These are phyloP conservation scores for Ptilodon capucinus DNA, from an alignment of 2,888 invertebrate species.

Conservation along the genomic window DNA sequence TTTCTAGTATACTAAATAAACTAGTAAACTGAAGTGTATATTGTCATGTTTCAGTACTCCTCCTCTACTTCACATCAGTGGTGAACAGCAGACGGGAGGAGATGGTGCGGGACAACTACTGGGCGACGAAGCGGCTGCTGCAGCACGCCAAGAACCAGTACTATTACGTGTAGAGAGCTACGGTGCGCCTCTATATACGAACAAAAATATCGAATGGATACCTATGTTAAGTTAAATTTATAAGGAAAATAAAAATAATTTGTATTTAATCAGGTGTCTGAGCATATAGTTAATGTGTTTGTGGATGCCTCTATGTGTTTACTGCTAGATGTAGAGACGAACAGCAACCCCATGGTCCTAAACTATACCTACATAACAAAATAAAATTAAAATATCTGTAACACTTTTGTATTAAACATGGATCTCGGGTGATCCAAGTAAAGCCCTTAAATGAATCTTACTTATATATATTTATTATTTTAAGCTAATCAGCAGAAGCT, in stretches of 20 bases:
- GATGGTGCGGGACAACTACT: slow-evolving; percentile 44
- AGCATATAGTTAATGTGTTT: too few relatives aligned
- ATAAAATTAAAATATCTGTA: too few relatives aligned
- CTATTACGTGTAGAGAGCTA: slow-evolving; percentile 37
- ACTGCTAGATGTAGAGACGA: too few relatives aligned
- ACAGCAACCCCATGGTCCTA: too few relatives aligned
- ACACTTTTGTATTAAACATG: too few relatives aligned
- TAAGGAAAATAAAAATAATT: background rate
- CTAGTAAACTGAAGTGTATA: background rate
- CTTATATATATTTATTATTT: too few relatives aligned
- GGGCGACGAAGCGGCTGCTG: slow-evolving; percentile 44
- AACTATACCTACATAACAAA: too few relatives aligned
- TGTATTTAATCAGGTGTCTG: background rate
- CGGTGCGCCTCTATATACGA: background rate
- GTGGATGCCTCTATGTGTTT: too few relatives aligned
- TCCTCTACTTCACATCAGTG: slow-evolving; percentile 58
- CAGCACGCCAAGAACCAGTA: slow-evolving; percentile 34
- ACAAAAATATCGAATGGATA: background rate
- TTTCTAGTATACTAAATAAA: too few relatives aligned
- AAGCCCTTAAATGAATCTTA: too few relatives aligned
- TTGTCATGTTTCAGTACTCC: slow-evolving; percentile 37
- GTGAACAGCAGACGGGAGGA: slow-evolving; percentile 59
- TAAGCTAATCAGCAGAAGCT: too few relatives aligned
- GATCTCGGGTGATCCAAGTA: too few relatives aligned
- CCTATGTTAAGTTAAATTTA: background rate